Percentiles rank a stretch among this genome's conserved stretches.
Conservation (phyloP, 2,113 vertebrate genomes). For the Lamprotornis superbus region DNA sequence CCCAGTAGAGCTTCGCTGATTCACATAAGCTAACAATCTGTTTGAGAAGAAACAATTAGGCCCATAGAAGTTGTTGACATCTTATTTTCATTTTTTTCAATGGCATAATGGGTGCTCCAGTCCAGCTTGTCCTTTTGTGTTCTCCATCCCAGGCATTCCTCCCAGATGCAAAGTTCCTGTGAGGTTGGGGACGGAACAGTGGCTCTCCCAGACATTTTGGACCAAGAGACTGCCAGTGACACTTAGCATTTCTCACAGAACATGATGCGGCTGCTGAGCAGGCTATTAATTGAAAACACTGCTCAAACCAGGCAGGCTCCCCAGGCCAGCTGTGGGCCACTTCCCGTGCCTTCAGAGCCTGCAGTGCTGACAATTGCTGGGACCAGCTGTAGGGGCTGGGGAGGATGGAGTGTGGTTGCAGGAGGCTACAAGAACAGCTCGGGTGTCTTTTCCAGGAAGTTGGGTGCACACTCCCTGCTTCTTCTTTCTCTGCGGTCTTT, state of each 20-base stretch:
- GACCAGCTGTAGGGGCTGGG: background rate
- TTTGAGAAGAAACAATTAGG: constrained; percentile 48
- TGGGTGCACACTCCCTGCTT: background rate
- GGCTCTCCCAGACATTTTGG: background rate
- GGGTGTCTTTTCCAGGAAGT: constrained; percentile 27
- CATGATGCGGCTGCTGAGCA: background rate
- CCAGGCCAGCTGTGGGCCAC: background rate
- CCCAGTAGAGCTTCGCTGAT: background rate
- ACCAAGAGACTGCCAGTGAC: background rate
- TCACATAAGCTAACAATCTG: constrained; percentile 48
- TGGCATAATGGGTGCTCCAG: background rate
- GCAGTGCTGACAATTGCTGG: background rate
- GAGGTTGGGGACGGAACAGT: background rate
- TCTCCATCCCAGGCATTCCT: background rate
- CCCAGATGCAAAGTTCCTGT: background rate
- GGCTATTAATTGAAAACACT: constrained; percentile 46
- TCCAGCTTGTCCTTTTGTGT: constrained; percentile 18
- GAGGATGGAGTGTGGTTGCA: background rate
- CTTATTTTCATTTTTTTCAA: constrained; percentile 27
- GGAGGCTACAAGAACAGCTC: background rate
- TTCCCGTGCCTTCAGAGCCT: background rate
- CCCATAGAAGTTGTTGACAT: constrained; percentile 42
- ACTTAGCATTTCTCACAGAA: background rate
- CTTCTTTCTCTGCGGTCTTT: background rate
- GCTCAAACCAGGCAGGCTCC: background rate